phyloP scores from a whole-genome alignment of 2,113 vertebrate genomes.

The Tretioscincus oriximinensis region DNA sequence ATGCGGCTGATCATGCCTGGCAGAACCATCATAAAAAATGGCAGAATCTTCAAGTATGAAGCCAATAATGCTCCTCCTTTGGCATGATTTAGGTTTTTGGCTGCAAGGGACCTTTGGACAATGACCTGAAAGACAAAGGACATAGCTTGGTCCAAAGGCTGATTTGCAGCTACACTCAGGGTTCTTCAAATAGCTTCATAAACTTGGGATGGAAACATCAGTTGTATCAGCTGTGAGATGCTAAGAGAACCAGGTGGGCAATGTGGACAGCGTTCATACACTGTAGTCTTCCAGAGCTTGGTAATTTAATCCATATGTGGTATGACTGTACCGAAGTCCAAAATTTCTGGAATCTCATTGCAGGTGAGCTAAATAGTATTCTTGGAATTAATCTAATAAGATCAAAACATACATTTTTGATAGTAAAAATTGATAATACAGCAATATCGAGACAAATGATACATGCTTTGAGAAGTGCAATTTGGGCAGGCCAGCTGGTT shows the following conservation, averaged over 20 bases:
- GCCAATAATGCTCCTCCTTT: conserved; percentile 94
- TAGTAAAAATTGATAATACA: too few species aligned
- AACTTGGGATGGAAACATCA: not conserved
- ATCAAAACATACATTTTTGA: too few species aligned
- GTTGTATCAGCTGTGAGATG: not conserved
- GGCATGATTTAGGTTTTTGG: conserved; percentile 89
- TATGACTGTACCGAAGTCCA: too few species aligned
- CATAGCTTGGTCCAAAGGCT: not conserved
- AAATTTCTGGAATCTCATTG: too few species aligned
- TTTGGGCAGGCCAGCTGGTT: too few species aligned
- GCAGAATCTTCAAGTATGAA: conserved; percentile 89
- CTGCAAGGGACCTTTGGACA: conserved; percentile 91
- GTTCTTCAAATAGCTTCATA: not conserved
- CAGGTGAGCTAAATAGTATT: too few species aligned
- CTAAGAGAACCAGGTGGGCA: not conserved
- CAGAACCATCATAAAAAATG: conserved; percentile 92
- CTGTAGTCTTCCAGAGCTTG: too few species aligned
- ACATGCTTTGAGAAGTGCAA: too few species aligned
- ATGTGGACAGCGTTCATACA: too few species aligned
- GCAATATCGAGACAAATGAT: too few species aligned
- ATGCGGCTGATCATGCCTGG: conserved; percentile 96
- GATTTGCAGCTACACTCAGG: not conserved
- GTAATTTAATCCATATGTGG: too few species aligned
- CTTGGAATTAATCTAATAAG: too few species aligned
- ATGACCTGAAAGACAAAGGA: conserved; percentile 82